Evolutionary conservation across 2,113 vertebrate species (phyloP).

Genomic region (Eulemur macaco): DNA sequence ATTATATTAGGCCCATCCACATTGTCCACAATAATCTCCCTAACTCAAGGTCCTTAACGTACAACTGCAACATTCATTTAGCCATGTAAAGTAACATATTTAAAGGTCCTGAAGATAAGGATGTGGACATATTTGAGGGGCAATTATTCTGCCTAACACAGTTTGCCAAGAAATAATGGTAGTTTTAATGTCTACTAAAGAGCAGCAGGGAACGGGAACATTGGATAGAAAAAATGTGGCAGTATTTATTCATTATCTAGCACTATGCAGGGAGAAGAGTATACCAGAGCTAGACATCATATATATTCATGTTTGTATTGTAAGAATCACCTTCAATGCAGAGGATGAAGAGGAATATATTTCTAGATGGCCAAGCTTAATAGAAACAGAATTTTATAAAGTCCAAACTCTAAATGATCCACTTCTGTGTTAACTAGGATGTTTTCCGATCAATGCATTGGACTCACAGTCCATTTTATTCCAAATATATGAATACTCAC

Average conservation of each 20-base stretch:
- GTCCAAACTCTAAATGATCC: background rate
- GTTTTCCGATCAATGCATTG: background rate
- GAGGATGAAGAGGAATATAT: background rate
- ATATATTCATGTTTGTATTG: background rate
- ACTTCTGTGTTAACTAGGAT: background rate
- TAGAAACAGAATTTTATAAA: background rate
- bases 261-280: background rate
- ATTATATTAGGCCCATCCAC: background rate
- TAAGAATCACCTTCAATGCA: background rate
- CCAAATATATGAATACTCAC: background rate
- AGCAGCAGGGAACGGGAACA: background rate
- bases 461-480: background rate
- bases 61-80: background rate
- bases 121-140: background rate
- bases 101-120: background rate
- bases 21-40: background rate
- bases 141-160: background rate
- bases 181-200: background rate
- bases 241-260: background rate
- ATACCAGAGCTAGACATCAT: background rate
- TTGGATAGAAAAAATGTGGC: background rate
- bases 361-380: background rate
- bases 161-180: background rate
- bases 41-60: background rate
- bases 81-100: background rate